Conservation (phyloP, 64 coral and sea anemone genomes). For the Pocillopora damicornis region DNA sequence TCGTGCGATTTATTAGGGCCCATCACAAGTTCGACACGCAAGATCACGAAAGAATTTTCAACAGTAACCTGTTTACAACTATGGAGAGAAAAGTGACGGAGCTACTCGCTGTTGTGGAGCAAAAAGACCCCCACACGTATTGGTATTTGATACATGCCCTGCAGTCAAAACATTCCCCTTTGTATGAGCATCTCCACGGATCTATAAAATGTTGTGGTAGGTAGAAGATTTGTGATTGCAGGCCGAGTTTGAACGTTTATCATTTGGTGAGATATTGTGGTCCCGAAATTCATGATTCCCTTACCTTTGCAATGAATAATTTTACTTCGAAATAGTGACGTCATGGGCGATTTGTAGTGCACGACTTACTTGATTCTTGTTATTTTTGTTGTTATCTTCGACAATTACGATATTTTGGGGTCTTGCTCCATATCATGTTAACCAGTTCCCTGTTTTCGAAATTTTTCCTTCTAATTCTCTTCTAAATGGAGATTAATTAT, state of each 20-base stretch:
- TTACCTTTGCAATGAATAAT: too few relatives aligned
- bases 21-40: not conserved
- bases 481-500: too few relatives aligned
- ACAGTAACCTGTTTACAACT: not conserved
- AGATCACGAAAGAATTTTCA: slow-evolving; percentile 14
- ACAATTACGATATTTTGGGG: too few relatives aligned
- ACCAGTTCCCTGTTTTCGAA: too few relatives aligned
- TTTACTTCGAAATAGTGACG: too few relatives aligned
- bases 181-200: not conserved
- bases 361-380: too few relatives aligned
- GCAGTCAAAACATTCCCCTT: not conserved
- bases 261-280: not conserved
- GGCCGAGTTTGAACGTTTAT: too few relatives aligned
- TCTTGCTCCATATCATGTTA: too few relatives aligned
- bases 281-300: too few relatives aligned
- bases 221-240: not conserved
- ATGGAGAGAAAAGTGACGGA: not conserved
- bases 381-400: too few relatives aligned
- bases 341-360: too few relatives aligned
- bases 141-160: slow-evolving; percentile 6
- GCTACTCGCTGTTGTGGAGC: not conserved
- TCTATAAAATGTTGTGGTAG: not conserved
- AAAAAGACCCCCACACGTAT: not conserved
- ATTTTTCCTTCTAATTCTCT: too few relatives aligned
- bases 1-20: not conserved